Evolutionary conservation across 1,140 invertebrate genomes (phyloP).

Genomic region (Plectrocnemia conspersa): DNA sequence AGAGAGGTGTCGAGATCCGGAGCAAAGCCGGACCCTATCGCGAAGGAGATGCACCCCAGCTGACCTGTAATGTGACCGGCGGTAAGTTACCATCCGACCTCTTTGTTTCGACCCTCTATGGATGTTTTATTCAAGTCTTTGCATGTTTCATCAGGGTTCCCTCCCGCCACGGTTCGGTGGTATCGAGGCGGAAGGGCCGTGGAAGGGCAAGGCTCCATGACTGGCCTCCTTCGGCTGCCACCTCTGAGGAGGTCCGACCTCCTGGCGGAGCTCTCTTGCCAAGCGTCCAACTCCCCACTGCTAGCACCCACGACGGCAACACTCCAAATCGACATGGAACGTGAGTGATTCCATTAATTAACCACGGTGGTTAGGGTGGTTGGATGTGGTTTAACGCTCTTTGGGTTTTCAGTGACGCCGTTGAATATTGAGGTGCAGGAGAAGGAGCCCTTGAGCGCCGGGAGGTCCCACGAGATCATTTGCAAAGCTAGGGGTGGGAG

Average conservation of each 20-base stretch:
- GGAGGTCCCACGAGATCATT: constrained; percentile 67
- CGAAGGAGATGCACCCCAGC: constrained; percentile 73
- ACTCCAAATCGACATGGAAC: constrained; percentile 65
- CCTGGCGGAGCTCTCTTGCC: constrained; percentile 64
- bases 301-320: constrained; percentile 62
- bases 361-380: neutral
- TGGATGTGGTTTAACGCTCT: neutral
- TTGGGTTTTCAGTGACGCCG: constrained; percentile 64
- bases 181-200: constrained; percentile 67
- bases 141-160: constrained; percentile 63
- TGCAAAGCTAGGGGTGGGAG: constrained; percentile 76
- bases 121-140: constrained; percentile 30
- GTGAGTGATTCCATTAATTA: constrained; percentile 53
- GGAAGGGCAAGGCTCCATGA: constrained; percentile 36
- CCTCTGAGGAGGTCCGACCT: constrained; percentile 60
- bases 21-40: constrained; percentile 76
- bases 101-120: constrained; percentile 24
- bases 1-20: constrained; percentile 65
- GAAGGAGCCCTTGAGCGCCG: constrained; percentile 75
- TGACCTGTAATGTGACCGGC: constrained; percentile 78
- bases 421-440: constrained; percentile 66
- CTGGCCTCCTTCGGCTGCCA: constrained; percentile 53
- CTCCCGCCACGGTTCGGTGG: constrained; percentile 79
- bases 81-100: constrained; percentile 57
- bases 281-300: constrained; percentile 69